Evolutionary conservation across 2,113 vertebrate species (phyloP).

Genomic region (Bos taurus): ARS-UCD2.0 NC_037343.1:49633001-49633500

Average conservation of each 20-base stretch:
- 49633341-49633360: too few species aligned
- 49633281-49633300: rapidly evolving
- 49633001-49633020: rapidly evolving
- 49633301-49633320: rapidly evolving
- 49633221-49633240: not conserved
- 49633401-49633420: rapidly evolving
- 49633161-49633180: not conserved
- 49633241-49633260: not conserved
- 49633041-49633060: not conserved
- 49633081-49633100: rapidly evolving
- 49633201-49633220: not conserved
- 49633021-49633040: not conserved
- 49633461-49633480: not conserved
- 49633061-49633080: not conserved
- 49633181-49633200: not conserved
- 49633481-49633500: not conserved
- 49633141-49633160: too few species aligned
- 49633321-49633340: rapidly evolving
- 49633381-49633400: rapidly evolving
- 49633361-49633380: not conserved
- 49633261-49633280: rapidly evolving
- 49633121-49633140: rapidly evolving
- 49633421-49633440: not conserved
- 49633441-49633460: rapidly evolving
- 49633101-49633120: not conserved